phyloP scores from a whole-genome alignment of 2,113 vertebrate species.

The Beaufortia kweichowensis region DNA sequence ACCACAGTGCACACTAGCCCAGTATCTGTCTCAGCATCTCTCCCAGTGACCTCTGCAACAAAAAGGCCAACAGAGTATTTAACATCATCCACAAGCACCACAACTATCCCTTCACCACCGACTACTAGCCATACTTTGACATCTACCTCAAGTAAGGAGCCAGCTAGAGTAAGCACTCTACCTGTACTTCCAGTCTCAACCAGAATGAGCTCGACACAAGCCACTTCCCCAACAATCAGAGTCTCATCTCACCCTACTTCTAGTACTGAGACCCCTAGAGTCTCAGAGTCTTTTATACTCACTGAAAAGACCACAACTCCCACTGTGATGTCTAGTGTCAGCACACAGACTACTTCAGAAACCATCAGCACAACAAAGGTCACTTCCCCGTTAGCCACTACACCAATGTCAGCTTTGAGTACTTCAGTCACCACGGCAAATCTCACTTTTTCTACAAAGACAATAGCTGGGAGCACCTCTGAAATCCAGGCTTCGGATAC shows the following conservation, averaged over 20 bases:
- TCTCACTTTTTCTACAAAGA: slow-evolving; percentile 40
- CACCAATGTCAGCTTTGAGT: slow-evolving; percentile 48
- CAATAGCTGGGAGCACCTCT: slow-evolving; percentile 45
- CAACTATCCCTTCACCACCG: neutral
- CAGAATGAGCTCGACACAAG: slow-evolving; percentile 43
- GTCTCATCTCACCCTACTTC: slow-evolving; percentile 37
- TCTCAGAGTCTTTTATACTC: slow-evolving; percentile 42
- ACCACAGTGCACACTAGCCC: slow-evolving; percentile 56
- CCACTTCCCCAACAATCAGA: slow-evolving; percentile 52
- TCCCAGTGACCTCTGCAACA: slow-evolving; percentile 15
- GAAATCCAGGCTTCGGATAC: slow-evolving; percentile 43
- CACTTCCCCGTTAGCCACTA: slow-evolving; percentile 36
- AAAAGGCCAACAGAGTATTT: slow-evolving; percentile 7
- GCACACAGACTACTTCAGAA: slow-evolving; percentile 43
- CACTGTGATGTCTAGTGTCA: slow-evolving; percentile 45
- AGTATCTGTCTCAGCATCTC: slow-evolving; percentile 31
- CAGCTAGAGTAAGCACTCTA: slow-evolving; percentile 46
- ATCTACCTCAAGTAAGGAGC: slow-evolving; percentile 28
- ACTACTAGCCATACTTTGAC: slow-evolving; percentile 26
- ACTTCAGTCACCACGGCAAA: slow-evolving; percentile 51
- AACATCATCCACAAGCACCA: slow-evolving; percentile 47
- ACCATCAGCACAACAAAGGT: slow-evolving; percentile 41
- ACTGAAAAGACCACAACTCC: slow-evolving; percentile 53
- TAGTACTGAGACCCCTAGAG: slow-evolving; percentile 37
- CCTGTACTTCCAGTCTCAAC: slow-evolving; percentile 31